phyloP scores from a whole-genome alignment of 2,113 vertebrate genomes.

The Marcusenius ussheri region DNA sequence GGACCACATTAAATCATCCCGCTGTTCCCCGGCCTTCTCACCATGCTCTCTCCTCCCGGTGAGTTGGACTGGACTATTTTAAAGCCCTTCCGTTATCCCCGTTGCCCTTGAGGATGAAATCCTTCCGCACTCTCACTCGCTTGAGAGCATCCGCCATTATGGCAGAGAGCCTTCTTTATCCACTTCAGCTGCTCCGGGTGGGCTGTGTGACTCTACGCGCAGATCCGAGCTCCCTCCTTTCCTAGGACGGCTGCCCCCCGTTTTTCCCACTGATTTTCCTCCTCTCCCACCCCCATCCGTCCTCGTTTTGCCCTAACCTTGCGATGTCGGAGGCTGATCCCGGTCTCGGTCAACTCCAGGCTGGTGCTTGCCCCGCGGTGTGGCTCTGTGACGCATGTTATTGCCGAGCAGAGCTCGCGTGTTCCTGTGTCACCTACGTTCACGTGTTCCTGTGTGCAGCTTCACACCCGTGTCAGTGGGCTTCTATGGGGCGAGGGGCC shows the following conservation, averaged over 20 bases:
- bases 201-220: conserved; percentile 29
- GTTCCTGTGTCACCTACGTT: neutral
- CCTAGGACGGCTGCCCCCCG: conserved; percentile 48
- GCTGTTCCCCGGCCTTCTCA: neutral
- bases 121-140: conserved; percentile 14
- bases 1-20: neutral
- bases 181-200: conserved; percentile 24
- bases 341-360: neutral
- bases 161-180: neutral
- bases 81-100: neutral
- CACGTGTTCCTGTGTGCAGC: neutral
- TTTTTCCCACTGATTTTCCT: conserved; percentile 29
- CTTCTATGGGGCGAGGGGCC: too few relatives aligned
- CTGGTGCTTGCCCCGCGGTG: neutral
- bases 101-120: neutral
- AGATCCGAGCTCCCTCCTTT: conserved; percentile 19
- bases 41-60: neutral
- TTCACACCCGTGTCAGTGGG: neutral
- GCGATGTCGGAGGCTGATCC: neutral
- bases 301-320: neutral
- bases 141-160: conserved; percentile 18
- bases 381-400: conserved; percentile 22
- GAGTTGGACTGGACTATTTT: neutral
- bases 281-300: conserved; percentile 25
- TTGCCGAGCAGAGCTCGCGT: neutral